Evolutionary conservation across 2,113 vertebrate genomes (phyloP).

Genomic region (Phalacrocorax carbo): DNA sequence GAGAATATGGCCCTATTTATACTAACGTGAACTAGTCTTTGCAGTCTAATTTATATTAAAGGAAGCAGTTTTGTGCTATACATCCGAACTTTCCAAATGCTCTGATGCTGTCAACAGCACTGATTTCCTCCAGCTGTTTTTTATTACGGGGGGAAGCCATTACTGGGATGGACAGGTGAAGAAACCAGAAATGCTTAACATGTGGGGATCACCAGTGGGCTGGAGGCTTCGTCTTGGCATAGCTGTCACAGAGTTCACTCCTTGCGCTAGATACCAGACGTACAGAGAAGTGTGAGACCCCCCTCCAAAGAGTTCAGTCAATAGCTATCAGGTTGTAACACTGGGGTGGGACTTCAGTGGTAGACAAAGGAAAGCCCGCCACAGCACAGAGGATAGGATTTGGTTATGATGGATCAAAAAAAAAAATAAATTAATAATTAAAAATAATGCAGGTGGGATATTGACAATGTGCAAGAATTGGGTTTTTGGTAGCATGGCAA

Average conservation of each 20-base stretch:
- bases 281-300: background rate
- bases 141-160: background rate
- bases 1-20: background rate
- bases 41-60: background rate
- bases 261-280: background rate
- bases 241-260: background rate
- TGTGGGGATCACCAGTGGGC: background rate
- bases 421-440: background rate
- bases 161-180: background rate
- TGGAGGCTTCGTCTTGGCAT: background rate
- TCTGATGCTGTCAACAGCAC: background rate
- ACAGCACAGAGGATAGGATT: background rate
- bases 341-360: background rate
- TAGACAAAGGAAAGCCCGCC: background rate
- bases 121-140: background rate
- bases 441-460: background rate
- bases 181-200: background rate
- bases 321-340: background rate
- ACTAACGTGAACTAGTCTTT: background rate
- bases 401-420: background rate
- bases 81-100: background rate
- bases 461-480: accelerated
- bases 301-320: background rate
- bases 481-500: background rate
- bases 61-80: background rate